phyloP scores from a whole-genome alignment of 2,797 vertebrate genomes.

The Lycodopsis pacificus region DNA sequence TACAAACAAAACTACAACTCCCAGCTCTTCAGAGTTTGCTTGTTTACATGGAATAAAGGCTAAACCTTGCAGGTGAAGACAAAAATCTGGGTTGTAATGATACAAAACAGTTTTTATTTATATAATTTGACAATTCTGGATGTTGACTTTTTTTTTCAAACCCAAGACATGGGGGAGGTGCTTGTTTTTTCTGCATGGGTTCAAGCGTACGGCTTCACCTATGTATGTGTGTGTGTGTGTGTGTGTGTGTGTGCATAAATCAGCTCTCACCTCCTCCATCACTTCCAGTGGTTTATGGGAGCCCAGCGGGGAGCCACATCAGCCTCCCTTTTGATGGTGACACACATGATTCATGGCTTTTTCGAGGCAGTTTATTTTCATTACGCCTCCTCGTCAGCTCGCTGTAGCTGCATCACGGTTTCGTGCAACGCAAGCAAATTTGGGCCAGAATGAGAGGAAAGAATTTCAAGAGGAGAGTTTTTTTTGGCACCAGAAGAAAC shows the following conservation, averaged over 20 bases:
- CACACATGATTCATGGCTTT: conserved; percentile 76
- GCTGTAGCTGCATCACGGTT: conserved; percentile 64
- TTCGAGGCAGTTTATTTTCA: conserved; percentile 77
- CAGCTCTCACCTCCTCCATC: conserved; percentile 81
- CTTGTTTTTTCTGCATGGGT: conserved; percentile 9
- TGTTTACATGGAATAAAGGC: conserved; percentile 20
- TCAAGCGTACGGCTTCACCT: conserved; percentile 35
- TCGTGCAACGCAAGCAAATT: conserved; percentile 76
- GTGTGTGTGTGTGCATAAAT: conserved; percentile 66
- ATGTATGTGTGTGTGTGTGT: conserved; percentile 37
- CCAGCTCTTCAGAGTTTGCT: not conserved
- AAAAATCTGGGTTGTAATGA: not conserved
- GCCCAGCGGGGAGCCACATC: conserved; percentile 75
- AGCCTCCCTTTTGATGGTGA: conserved; percentile 79
- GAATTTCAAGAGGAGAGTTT: conserved; percentile 72
- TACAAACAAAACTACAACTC: conserved; percentile 31
- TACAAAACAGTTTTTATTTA: not conserved
- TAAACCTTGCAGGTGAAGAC: conserved; percentile 23
- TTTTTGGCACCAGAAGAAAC: conserved; percentile 76
- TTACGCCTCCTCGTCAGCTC: conserved; percentile 76
- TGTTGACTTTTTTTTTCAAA: conserved; percentile 12
- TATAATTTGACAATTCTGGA: conserved; percentile 30
- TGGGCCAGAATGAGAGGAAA: conserved; percentile 75
- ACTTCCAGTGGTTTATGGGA: conserved; percentile 78
- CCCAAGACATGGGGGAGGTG: not conserved